phyloP scores from a whole-genome alignment of 2,888 invertebrate species.

The Colletes collaris region DNA sequence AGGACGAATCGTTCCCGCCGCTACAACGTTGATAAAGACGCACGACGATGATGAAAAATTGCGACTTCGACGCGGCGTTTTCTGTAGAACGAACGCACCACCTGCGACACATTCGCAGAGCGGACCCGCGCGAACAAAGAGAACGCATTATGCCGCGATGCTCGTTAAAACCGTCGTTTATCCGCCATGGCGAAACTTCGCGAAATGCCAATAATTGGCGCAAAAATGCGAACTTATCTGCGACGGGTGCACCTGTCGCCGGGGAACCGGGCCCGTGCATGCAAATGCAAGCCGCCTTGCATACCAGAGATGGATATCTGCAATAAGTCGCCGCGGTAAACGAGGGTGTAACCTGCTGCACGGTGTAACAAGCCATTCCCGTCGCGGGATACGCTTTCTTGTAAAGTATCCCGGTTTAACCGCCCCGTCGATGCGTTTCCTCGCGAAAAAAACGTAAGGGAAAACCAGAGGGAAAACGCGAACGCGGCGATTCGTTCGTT shows the following conservation, averaged over 20 bases:
- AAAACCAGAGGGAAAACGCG: neutral
- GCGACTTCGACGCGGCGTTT: neutral
- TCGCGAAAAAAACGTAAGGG: neutral
- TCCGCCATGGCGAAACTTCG: constrained; percentile 56
- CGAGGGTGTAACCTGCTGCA: constrained; percentile 65
- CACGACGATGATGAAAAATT: neutral
- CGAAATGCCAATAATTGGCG: constrained; percentile 79
- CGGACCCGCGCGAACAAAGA: constrained; percentile 46
- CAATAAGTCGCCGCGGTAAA: constrained; percentile 64
- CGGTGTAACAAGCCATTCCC: constrained; percentile 54
- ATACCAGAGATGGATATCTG: constrained; percentile 71
- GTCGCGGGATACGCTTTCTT: constrained; percentile 23
- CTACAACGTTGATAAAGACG: neutral
- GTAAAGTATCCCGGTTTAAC: constrained; percentile 12
- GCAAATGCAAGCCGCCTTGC: constrained; percentile 69
- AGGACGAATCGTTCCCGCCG: too few relatives aligned
- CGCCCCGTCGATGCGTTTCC: constrained; percentile 1
- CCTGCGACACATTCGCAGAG: constrained; percentile 48
- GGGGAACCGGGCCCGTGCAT: constrained; percentile 63
- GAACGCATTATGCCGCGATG: constrained; percentile 63
- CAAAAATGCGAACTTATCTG: constrained; percentile 74
- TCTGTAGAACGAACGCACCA: constrained; percentile 25
- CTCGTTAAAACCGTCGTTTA: constrained; percentile 67
- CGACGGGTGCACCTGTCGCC: constrained; percentile 71
- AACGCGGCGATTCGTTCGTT: neutral